Percentiles rank a stretch among this genome's conserved stretches.
Conservation (phyloP, 2,113 vertebrate genomes). For the Oenanthe melanoleuca region DNA sequence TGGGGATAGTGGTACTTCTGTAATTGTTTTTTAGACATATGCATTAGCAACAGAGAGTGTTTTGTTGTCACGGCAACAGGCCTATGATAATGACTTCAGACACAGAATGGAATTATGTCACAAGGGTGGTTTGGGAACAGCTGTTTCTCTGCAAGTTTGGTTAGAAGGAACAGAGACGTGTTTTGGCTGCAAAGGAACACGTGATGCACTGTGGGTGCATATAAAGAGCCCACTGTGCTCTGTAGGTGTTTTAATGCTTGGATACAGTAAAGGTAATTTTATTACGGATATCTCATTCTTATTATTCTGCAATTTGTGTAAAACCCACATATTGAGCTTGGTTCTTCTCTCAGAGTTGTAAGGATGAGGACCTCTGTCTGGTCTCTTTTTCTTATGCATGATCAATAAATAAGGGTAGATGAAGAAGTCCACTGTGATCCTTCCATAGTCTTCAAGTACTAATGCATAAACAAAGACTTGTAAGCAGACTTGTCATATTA, state of each 20-base stretch:
- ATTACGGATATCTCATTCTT: not conserved
- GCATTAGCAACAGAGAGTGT: not conserved
- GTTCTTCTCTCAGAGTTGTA: not conserved
- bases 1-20: not conserved
- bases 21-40: constrained; percentile 11
- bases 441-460: not conserved
- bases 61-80: not conserved
- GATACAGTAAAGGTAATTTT: not conserved
- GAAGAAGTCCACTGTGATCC: not conserved
- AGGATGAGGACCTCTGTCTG: not conserved
- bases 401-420: not conserved
- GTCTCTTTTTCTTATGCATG: not conserved
- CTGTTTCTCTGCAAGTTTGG: not conserved
- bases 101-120: not conserved
- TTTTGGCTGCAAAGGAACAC: not conserved
- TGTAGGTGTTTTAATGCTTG: not conserved
- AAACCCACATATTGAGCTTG: not conserved
- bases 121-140: not conserved
- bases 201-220: not conserved
- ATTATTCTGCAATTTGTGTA: not conserved
- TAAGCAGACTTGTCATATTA: not conserved
- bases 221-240: accelerated
- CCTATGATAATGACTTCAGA: not conserved
- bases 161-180: not conserved
- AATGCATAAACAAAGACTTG: not conserved